Evolutionary conservation across 2,113 vertebrate genomes (phyloP).

Genomic region (Hipposideros armiger): DNA sequence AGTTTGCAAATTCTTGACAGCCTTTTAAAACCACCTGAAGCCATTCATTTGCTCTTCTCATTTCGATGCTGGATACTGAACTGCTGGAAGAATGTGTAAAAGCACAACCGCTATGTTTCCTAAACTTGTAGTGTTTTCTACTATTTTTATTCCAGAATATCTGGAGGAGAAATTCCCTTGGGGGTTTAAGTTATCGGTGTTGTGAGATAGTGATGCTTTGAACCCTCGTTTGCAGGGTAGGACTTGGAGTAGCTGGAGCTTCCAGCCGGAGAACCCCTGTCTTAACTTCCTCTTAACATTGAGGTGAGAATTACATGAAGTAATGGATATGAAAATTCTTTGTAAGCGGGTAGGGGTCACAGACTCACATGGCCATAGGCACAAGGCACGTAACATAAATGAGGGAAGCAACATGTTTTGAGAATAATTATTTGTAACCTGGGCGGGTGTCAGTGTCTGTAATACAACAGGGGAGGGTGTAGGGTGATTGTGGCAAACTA

Average conservation of each 20-base stretch:
- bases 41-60: not conserved
- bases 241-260: not conserved
- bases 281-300: not conserved
- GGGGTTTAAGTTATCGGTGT: not conserved
- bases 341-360: not conserved
- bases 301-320: not conserved
- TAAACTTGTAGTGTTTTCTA: not conserved
- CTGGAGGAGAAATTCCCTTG: not conserved
- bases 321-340: not conserved
- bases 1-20: not conserved
- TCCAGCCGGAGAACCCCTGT: not conserved
- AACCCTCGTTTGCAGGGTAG: not conserved
- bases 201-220: not conserved
- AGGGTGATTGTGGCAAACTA: not conserved
- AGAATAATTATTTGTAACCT: not conserved
- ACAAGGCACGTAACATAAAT: not conserved
- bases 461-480: not conserved
- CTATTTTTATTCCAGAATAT: not conserved
- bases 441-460: not conserved
- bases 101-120: not conserved
- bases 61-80: slow-evolving; percentile 5
- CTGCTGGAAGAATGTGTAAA: slow-evolving; percentile 16
- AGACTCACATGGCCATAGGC: not conserved
- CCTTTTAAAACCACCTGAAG: slow-evolving; percentile 9
- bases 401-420: not conserved